Conservation (phyloP, 2,113 vertebrate species). For the Callipepla squamata region DNA sequence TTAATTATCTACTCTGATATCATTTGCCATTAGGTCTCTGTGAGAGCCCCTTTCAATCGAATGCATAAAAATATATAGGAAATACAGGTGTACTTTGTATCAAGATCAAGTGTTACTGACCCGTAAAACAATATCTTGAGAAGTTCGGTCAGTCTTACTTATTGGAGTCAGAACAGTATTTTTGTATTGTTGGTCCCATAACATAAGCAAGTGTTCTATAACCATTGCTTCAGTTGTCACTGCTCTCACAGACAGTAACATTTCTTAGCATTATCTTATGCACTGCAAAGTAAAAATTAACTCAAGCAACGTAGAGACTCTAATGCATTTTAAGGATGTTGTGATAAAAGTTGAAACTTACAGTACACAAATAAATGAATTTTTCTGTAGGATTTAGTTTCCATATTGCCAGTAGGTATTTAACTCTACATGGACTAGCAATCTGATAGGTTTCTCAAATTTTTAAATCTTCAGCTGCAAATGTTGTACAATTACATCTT, state of each 20-base stretch:
- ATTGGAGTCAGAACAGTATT: not conserved
- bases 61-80: not conserved
- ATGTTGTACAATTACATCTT: not conserved
- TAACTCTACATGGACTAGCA: not conserved
- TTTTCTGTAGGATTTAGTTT: not conserved
- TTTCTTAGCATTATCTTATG: not conserved
- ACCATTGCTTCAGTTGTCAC: not conserved
- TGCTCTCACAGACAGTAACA: not conserved
- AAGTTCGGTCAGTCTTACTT: not conserved
- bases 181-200: fast-evolving
- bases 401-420: not conserved
- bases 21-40: not conserved
- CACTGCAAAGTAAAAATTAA: not conserved
- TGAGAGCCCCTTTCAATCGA: not conserved
- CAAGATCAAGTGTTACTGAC: not conserved
- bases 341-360: not conserved
- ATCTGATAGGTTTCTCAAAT: not conserved
- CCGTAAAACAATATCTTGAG: not conserved
- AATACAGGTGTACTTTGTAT: not conserved
- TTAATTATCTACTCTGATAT: not conserved
- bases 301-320: not conserved
- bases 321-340: not conserved
- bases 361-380: fast-evolving
- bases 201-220: not conserved
- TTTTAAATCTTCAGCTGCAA: not conserved